Evolutionary conservation across 2,113 vertebrate genomes (phyloP).

Genomic region (Hyperopisus bebe): DNA sequence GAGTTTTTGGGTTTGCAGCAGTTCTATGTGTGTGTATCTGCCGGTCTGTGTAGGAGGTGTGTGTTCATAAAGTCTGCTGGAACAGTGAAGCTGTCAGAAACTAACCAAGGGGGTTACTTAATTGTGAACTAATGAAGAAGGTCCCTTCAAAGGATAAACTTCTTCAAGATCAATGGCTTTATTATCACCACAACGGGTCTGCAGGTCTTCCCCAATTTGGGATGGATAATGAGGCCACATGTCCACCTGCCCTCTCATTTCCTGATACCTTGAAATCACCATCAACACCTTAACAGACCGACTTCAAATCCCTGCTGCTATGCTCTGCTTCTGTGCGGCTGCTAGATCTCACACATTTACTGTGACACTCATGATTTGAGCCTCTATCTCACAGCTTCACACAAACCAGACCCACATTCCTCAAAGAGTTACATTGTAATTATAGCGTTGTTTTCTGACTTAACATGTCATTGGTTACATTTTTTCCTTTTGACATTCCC

Average conservation of each 20-base stretch:
- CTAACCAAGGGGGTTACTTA: not conserved
- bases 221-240: not conserved
- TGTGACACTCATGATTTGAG: conserved; percentile 1
- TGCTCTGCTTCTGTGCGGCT: not conserved
- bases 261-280: not conserved
- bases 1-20: not conserved
- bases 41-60: not conserved
- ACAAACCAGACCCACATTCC: not conserved
- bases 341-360: not conserved
- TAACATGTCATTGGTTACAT: not conserved
- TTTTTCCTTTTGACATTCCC: not conserved
- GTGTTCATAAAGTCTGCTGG: not conserved
- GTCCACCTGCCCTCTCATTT: not conserved
- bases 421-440: not conserved
- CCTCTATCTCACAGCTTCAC: conserved; percentile 1
- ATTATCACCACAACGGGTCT: not conserved
- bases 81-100: not conserved
- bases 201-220: not conserved
- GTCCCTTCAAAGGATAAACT: not conserved
- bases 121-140: not conserved
- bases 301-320: not conserved
- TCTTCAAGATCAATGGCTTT: not conserved
- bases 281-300: not conserved
- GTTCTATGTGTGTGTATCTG: not conserved
- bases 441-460: not conserved